A percentile compares a stretch with the other conserved stretches of the same genome.
Conservation (phyloP, 2,888 invertebrate species). For the Caradrina kadenii region DNA sequence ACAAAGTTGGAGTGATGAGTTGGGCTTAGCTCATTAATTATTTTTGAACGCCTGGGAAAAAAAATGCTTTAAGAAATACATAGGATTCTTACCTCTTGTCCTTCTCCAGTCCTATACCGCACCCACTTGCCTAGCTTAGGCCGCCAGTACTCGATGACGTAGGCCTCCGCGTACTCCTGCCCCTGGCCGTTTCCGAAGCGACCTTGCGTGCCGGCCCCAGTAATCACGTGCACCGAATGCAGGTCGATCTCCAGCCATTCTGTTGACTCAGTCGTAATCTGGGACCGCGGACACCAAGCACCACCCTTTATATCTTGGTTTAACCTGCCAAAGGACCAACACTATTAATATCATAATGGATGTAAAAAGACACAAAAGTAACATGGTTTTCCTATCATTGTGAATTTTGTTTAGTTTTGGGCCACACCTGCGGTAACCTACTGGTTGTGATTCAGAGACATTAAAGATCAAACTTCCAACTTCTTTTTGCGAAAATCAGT, state of each 20-base stretch:
- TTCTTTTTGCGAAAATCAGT: too few relatives aligned
- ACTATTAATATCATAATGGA: neutral
- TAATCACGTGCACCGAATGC: slow-evolving; percentile 94
- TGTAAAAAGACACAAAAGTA: too few relatives aligned
- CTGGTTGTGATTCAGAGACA: too few relatives aligned
- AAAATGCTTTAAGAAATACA: neutral
- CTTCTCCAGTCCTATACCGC: slow-evolving; percentile 93
- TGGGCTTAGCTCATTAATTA: neutral
- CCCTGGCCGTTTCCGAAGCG: slow-evolving; percentile 98
- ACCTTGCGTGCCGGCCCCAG: slow-evolving; percentile 95
- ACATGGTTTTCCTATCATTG: too few relatives aligned
- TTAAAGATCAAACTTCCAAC: too few relatives aligned
- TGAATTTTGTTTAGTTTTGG: too few relatives aligned
- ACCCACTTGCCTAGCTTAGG: slow-evolving; percentile 95
- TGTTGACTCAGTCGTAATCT: slow-evolving; percentile 94
- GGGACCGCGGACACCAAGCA: slow-evolving; percentile 97
- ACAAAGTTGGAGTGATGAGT: too few relatives aligned
- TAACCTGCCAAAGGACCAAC: slow-evolving; percentile 90
- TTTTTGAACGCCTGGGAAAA: neutral
- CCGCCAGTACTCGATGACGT: slow-evolving; percentile 96
- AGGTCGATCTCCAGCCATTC: slow-evolving; percentile 96
- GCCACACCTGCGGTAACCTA: too few relatives aligned
- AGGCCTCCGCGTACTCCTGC: slow-evolving; percentile 96
- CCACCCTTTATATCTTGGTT: slow-evolving; percentile 96
- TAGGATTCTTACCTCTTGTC: slow-evolving; percentile 93